A percentile compares a stretch with the other conserved stretches of the same genome.
These are phyloP conservation scores for Drosophila basisetae DNA, from an alignment of 2,888 invertebrate genomes.

Conservation along the genomic window DNA sequence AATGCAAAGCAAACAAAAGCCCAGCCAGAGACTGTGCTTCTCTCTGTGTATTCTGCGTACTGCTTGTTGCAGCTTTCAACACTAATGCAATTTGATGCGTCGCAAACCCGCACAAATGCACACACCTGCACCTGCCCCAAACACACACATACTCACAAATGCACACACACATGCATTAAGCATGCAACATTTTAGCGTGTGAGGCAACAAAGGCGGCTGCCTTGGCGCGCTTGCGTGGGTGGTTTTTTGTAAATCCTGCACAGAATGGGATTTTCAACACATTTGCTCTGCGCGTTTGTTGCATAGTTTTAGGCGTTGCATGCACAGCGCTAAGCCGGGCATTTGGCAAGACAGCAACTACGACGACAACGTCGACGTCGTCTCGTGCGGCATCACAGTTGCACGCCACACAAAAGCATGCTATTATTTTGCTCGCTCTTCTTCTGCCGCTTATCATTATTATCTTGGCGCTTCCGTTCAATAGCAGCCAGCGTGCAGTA, in stretches of 20 bases:
- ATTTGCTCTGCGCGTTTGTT: constrained; percentile 56
- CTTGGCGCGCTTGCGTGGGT: constrained; percentile 27
- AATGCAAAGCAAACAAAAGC: constrained; percentile 74
- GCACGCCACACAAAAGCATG: constrained; percentile 52
- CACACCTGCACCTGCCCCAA: constrained; percentile 6
- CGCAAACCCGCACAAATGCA: constrained; percentile 69
- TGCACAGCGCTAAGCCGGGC: constrained; percentile 48
- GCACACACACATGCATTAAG: not conserved
- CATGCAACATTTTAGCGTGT: constrained; percentile 27
- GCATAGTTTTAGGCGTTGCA: constrained; percentile 77
- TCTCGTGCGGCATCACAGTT: constrained; percentile 39
- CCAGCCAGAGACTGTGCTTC: constrained; percentile 22
- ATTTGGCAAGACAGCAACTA: constrained; percentile 33
- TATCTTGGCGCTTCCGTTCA: constrained; percentile 64
- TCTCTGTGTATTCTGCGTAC: constrained; percentile 40
- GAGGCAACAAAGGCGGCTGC: constrained; percentile 26
- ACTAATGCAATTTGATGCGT: constrained; percentile 78
- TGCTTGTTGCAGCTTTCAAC: constrained; percentile 65
- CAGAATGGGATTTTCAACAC: constrained; percentile 74
- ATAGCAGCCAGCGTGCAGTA: constrained; percentile 42
- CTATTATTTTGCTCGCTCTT: constrained; percentile 48
- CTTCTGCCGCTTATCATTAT: constrained; percentile 54
- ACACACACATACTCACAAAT: constrained; percentile 4
- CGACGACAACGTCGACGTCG: constrained; percentile 1
- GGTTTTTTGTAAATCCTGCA: constrained; percentile 61